Conservation (phyloP, 2,797 vertebrate species). For the Myripristis jacobus region DNA sequence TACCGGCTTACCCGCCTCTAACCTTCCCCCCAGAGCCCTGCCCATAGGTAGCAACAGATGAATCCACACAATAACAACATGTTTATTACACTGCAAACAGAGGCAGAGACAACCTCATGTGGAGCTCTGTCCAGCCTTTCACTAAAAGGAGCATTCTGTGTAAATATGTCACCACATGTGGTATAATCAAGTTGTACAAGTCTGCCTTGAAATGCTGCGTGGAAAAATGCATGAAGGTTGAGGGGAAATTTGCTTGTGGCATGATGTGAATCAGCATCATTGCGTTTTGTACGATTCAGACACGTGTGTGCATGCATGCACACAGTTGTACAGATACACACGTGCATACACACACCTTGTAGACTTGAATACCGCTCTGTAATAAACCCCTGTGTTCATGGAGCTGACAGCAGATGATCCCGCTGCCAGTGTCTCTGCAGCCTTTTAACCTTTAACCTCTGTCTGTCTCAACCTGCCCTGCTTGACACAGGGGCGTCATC, state of each 20-base stretch:
- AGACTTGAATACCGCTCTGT: not conserved
- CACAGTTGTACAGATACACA: not conserved
- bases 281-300: not conserved
- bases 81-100: not conserved
- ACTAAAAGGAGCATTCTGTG: not conserved
- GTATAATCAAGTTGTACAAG: not conserved
- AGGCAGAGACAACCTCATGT: not conserved
- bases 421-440: constrained; percentile 54
- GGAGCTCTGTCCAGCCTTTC: not conserved
- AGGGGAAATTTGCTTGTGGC: constrained; percentile 14
- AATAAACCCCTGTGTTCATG: constrained; percentile 15
- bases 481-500: constrained; percentile 15
- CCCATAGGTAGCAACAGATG: constrained; percentile 9
- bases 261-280: constrained; percentile 33
- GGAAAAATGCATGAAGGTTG: constrained; percentile 52
- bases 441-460: constrained; percentile 72
- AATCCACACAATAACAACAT: not conserved
- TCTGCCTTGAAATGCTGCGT: not conserved
- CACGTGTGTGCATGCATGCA: not conserved
- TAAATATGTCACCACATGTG: not conserved
- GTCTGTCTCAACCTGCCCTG: constrained; percentile 70
- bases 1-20: constrained; percentile 30
- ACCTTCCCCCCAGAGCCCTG: constrained; percentile 38
- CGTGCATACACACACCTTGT: not conserved
- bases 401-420: constrained; percentile 26